phyloP scores from a whole-genome alignment of 92 coral and sea anemone genomes.

The Blastomussa wellsi region DNA sequence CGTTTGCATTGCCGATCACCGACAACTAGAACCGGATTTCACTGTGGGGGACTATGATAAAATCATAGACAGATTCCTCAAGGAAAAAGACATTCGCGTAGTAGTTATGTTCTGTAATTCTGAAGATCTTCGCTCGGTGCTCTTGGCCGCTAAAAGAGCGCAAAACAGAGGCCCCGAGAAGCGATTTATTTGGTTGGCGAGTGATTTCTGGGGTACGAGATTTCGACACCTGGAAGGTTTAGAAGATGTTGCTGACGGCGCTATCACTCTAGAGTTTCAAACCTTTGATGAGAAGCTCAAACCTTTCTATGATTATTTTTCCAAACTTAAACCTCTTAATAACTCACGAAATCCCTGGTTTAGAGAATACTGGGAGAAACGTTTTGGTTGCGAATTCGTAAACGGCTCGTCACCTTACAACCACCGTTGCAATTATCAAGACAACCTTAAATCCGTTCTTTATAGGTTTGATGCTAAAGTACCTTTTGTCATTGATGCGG shows the following conservation, averaged over 20 bases:
- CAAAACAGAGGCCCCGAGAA: constrained; percentile 25
- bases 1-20: constrained; percentile 57
- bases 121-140: constrained; percentile 61
- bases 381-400: constrained; percentile 54
- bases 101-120: constrained; percentile 75
- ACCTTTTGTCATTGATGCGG: constrained; percentile 80
- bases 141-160: constrained; percentile 63
- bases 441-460: neutral
- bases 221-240: constrained; percentile 56
- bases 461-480: constrained; percentile 42
- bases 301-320: constrained; percentile 72
- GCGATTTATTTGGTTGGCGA: constrained; percentile 74
- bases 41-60: constrained; percentile 49
- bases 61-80: constrained; percentile 29
- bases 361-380: constrained; percentile 72
- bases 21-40: constrained; percentile 44
- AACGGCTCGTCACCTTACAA: constrained; percentile 26
- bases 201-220: constrained; percentile 92
- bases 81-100: constrained; percentile 53
- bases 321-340: constrained; percentile 55
- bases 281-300: constrained; percentile 33
- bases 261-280: constrained; percentile 77
- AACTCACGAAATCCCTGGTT: constrained; percentile 91
- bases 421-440: constrained; percentile 30
- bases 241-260: constrained; percentile 87